Evolutionary conservation across 2,888 invertebrate species (phyloP).

Genomic region (Argyra leucocephala): DNA sequence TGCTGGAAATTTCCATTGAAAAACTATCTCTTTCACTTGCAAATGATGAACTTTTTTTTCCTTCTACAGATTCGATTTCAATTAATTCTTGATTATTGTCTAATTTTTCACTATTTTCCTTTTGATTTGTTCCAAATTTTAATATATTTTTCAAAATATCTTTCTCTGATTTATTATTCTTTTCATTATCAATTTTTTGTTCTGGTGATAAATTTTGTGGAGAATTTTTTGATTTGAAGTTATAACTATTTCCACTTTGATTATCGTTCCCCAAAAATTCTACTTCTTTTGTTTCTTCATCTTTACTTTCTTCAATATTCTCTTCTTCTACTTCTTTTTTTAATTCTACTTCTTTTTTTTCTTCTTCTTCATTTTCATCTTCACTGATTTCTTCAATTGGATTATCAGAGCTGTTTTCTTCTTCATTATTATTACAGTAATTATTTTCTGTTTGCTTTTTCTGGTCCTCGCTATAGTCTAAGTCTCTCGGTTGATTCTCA

Average conservation of each 20-base stretch:
- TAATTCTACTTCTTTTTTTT: neutral
- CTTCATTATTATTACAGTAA: neutral
- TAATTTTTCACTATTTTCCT: neutral
- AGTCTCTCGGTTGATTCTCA: neutral
- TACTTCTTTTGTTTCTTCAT: neutral
- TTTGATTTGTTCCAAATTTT: neutral
- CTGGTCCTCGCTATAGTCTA: neutral
- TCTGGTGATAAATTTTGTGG: too few relatives aligned
- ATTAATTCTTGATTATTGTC: neutral
- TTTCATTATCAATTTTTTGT: too few relatives aligned
- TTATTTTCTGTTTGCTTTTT: neutral
- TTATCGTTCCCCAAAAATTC: too few relatives aligned
- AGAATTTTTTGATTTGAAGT: too few relatives aligned
- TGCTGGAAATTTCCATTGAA: constrained; percentile 28
- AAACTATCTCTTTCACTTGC: constrained; percentile 14
- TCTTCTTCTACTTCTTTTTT: neutral
- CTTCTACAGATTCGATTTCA: neutral
- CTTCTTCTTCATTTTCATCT: neutral
- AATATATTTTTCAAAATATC: too few relatives aligned
- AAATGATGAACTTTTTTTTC: neutral
- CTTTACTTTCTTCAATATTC: neutral
- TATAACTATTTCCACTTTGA: too few relatives aligned
- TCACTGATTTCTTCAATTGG: neutral
- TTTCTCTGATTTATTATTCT: too few relatives aligned
- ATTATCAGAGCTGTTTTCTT: neutral